phyloP scores from a whole-genome alignment of 2,113 vertebrate genomes.

The Cochlearius cochlearius region DNA sequence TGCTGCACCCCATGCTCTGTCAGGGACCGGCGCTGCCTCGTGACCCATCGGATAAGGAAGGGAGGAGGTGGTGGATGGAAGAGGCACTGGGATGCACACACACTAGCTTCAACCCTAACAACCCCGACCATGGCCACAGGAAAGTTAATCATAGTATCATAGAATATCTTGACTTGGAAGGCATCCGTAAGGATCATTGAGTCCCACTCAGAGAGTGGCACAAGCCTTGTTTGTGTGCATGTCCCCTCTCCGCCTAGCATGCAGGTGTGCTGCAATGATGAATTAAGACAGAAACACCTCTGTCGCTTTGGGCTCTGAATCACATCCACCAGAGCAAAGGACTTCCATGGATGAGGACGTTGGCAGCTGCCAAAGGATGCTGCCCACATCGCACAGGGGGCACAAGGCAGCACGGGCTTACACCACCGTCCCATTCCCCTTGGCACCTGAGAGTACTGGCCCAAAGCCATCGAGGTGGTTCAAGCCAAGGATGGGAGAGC shows the following conservation, averaged over 20 bases:
- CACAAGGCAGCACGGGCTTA: background rate
- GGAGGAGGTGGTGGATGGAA: background rate
- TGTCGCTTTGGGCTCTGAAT: background rate
- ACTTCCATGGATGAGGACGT: rapidly evolving
- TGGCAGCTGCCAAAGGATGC: background rate
- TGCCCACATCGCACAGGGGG: background rate
- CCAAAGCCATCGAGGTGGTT: background rate
- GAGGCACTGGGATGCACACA: rapidly evolving
- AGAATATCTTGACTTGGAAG: background rate
- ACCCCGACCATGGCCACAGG: background rate
- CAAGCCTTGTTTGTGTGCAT: background rate
- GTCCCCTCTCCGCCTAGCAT: background rate
- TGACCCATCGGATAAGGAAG: background rate
- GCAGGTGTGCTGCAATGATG: background rate
- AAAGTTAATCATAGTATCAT: background rate
- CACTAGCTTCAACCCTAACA: background rate
- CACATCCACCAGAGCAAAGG: background rate
- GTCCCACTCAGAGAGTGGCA: background rate
- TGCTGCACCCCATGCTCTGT: background rate
- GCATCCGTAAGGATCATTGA: background rate
- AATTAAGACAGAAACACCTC: background rate
- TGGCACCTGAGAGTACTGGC: background rate
- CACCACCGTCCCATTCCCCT: background rate
- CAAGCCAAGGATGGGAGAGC: background rate
- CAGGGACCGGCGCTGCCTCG: background rate